These are phyloP conservation scores for Dusona sp. DNA, from an alignment of 2,888 invertebrate species.

Conservation along the genomic window DNA sequence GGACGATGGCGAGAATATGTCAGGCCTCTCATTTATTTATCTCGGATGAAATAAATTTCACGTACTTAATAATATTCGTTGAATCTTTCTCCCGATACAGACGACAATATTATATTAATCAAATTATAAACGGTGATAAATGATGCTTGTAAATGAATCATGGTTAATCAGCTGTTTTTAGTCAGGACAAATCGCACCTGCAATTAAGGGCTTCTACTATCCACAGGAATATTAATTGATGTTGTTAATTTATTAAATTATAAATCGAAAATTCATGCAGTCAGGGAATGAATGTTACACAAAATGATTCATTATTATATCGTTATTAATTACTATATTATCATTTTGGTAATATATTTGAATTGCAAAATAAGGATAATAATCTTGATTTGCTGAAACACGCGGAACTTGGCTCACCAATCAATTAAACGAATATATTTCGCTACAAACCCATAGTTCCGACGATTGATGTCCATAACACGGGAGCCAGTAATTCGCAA, in stretches of 20 bases:
- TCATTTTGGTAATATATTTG: background rate
- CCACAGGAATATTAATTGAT: background rate
- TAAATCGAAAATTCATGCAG: background rate
- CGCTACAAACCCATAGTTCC: background rate
- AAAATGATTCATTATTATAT: background rate
- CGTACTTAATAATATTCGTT: background rate
- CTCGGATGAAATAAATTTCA: background rate
- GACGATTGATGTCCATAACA: background rate
- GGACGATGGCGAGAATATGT: background rate
- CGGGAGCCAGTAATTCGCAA: slow-evolving; percentile 24
- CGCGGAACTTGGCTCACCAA: background rate
- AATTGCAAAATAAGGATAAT: background rate
- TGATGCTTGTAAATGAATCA: background rate
- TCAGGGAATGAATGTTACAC: background rate
- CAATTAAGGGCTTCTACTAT: background rate
- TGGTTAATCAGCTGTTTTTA: background rate
- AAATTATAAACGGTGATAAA: background rate
- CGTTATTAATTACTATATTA: background rate
- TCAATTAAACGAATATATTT: background rate
- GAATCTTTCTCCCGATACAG: background rate
- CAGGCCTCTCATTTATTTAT: slow-evolving; percentile 2
- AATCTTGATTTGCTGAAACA: background rate
- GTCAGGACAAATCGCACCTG: background rate
- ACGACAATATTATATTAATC: background rate
- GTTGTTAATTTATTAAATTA: background rate